phyloP scores from a whole-genome alignment of 1,140 invertebrate genomes.

The Pentalonia nigronervosa region DNA sequence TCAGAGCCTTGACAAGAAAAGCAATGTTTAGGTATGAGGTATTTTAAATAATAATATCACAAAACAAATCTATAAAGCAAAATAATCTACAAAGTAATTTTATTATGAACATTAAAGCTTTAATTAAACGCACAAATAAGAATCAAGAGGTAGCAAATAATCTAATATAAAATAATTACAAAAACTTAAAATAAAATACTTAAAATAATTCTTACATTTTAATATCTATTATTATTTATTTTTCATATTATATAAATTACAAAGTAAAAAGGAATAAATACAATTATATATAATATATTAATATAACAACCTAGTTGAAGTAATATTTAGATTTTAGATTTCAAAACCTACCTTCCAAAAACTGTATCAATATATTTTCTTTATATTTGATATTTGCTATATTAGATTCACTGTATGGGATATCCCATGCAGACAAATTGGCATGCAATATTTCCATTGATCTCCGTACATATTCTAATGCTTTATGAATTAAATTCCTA shows the following conservation, averaged over 20 bases:
- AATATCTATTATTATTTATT: not conserved
- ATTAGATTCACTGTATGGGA: slow-evolving; percentile 4
- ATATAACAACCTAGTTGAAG: not conserved
- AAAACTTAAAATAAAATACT: not conserved
- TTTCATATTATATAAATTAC: not conserved
- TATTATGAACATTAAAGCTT: not conserved
- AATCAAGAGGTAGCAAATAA: not conserved
- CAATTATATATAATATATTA: not conserved
- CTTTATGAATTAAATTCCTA: slow-evolving; percentile 46
- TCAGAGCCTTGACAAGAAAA: not conserved
- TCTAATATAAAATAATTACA: not conserved
- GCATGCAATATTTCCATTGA: slow-evolving; percentile 24
- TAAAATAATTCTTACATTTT: not conserved
- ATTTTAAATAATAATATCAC: not conserved
- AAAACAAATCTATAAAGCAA: not conserved
- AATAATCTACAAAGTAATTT: not conserved
- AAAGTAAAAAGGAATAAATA: not conserved
- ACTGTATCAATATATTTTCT: slow-evolving; percentile 8
- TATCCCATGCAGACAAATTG: slow-evolving; percentile 43
- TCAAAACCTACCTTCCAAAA: not conserved
- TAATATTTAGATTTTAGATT: not conserved
- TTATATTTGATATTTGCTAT: not conserved
- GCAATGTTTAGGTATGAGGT: not conserved
- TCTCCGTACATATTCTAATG: not conserved
- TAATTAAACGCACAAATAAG: not conserved